Evolutionary conservation across 2,888 invertebrate genomes (phyloP), one percentile per base, ranked within the genome.

Genomic region (Protodeltote pygarga): DNA sequence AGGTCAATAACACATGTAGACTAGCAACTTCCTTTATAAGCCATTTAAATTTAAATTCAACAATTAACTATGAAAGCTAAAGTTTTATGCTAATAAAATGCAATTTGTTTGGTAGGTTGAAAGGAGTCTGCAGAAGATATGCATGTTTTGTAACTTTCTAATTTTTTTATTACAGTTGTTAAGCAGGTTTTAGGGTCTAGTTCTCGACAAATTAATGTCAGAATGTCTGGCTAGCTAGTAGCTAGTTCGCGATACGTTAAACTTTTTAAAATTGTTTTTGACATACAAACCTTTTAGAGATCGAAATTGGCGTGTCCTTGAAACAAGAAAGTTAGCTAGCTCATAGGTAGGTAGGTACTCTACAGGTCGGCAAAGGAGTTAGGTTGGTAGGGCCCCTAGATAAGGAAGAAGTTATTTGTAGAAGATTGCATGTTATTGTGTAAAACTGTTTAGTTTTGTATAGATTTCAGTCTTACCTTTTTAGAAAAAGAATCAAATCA

Each of bases 21-120:
- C 68, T 51, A 73, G 70, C 73, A 74, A 74, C 76, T 81, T 83
- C 77, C 74, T 81, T 75, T 73, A 73, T 72, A 62, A 70, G 71
- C 77, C 76, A 81, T 79, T 76, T 75, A 76, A 73, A 71, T 75
- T 71, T 65, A 75, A 81, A 85, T 85, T 83, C 78, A 79, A 77
- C 78, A 81, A 84, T 83, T 84, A 79, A 72, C 73, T 76, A 84
- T 79, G 85, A 91, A 89, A 88, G 84, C 81, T 81, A 81, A 82
- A 85, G 73, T 83, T 85, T 86, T 85, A 86, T 86, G 86, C 79
- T 85, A 88, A 89, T 89, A 86, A 85, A 88, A 89, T 89, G 87
- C 89, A 90, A 85, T 89, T 85, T 85, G 75, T 82, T 88, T 84
- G 80, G 85, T 89, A 83, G 90, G 87, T 90, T 85, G 83, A 82